phyloP scores from a whole-genome alignment of 2,888 invertebrate genomes.

The Heliconius charithonia region DNA sequence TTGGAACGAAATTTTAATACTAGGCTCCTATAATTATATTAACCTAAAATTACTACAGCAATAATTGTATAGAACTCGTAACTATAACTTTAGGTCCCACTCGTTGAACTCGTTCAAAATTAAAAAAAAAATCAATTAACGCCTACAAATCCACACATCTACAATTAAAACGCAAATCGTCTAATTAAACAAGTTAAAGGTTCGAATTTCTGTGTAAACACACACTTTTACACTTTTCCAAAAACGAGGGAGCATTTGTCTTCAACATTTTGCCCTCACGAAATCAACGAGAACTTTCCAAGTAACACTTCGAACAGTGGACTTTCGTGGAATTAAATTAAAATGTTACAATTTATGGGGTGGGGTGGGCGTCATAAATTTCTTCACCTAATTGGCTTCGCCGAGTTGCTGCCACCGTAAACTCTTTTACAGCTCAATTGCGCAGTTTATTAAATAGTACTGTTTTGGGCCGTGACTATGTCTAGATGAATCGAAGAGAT shows the following conservation, averaged over 20 bases:
- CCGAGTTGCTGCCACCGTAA: constrained; percentile 69
- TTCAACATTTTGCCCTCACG: constrained; percentile 42
- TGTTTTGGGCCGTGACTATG: constrained; percentile 39
- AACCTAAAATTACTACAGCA: too few relatives aligned
- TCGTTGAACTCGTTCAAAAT: neutral
- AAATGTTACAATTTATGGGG: constrained; percentile 79
- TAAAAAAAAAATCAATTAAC: neutral
- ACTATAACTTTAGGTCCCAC: too few relatives aligned
- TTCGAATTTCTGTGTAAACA: neutral
- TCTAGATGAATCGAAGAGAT: constrained; percentile 14
- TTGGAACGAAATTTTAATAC: neutral
- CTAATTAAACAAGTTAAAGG: neutral
- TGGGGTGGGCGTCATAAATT: constrained; percentile 72
- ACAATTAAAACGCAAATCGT: neutral
- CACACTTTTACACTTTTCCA: constrained; percentile 14
- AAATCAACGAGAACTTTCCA: constrained; percentile 54
- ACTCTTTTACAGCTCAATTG: constrained; percentile 73
- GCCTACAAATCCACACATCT: neutral
- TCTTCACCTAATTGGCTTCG: constrained; percentile 75
- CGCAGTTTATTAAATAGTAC: constrained; percentile 49
- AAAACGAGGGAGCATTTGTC: constrained; percentile 38
- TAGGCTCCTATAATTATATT: neutral
- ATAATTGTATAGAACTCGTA: too few relatives aligned
- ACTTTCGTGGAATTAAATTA: constrained; percentile 73
- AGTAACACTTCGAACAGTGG: constrained; percentile 57